These are phyloP conservation scores for Gadopsis bispinosus DNA, from an alignment of 2,797 vertebrate species.

Conservation along the genomic window DNA sequence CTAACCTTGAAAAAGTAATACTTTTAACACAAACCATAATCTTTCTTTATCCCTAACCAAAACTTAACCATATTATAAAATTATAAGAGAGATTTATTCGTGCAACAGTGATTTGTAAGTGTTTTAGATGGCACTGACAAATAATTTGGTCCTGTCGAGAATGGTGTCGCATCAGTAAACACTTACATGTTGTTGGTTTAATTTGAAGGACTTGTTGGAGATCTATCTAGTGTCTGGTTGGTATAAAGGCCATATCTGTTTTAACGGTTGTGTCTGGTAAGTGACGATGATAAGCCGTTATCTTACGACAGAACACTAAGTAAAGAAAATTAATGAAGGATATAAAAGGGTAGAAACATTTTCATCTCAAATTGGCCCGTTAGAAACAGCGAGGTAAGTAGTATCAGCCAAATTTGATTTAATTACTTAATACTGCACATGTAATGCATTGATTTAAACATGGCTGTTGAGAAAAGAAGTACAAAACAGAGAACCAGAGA, in stretches of 20 bases:
- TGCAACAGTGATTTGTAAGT: background rate
- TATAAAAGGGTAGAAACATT: background rate
- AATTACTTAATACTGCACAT: background rate
- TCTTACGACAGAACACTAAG: too few species aligned
- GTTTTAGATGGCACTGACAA: background rate
- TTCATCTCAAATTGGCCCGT: background rate
- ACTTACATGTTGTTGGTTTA: too few species aligned
- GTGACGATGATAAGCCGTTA: too few species aligned
- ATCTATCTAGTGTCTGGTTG: too few species aligned
- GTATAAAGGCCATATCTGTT: too few species aligned
- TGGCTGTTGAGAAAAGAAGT: background rate
- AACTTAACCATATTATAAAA: background rate
- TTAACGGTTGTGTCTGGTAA: too few species aligned
- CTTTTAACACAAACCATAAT: too few species aligned
- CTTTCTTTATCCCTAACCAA: background rate
- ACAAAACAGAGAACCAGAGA: background rate
- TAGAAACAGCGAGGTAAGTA: background rate
- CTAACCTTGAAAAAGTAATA: too few species aligned
- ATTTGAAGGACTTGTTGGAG: too few species aligned
- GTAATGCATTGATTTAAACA: background rate
- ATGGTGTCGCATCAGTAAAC: background rate
- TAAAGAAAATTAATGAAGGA: too few species aligned
- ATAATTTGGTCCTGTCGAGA: too few species aligned
- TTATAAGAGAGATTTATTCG: background rate
- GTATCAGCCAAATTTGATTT: background rate